Conservation (phyloP, 2,113 vertebrate genomes). For the Theristicus caerulescens region DNA sequence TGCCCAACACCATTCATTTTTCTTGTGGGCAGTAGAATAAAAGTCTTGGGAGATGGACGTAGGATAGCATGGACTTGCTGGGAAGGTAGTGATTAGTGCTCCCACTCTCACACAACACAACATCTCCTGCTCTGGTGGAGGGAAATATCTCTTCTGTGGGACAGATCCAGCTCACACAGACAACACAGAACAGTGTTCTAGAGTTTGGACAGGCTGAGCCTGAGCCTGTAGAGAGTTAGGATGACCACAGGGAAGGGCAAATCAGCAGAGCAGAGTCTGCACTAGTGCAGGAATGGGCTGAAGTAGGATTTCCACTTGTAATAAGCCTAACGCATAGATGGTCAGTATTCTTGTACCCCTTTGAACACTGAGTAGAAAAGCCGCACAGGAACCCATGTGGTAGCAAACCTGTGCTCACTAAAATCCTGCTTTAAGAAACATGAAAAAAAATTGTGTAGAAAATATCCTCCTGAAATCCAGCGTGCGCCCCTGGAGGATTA, state of each 20-base stretch:
- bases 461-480: not conserved
- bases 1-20: not conserved
- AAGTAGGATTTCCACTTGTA: not conserved
- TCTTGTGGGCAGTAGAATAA: not conserved
- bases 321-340: not conserved
- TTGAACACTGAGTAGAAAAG: not conserved
- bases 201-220: not conserved
- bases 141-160: not conserved
- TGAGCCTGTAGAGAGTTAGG: not conserved
- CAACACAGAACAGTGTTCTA: not conserved
- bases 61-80: not conserved
- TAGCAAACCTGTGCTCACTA: not conserved
- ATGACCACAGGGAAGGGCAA: not conserved
- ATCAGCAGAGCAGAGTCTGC: not conserved
- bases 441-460: not conserved
- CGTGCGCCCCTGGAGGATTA: not conserved
- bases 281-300: not conserved
- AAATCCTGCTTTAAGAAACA: not conserved
- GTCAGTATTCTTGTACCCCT: not conserved
- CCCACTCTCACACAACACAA: not conserved
- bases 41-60: not conserved
- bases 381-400: not conserved
- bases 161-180: not conserved
- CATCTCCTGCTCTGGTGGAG: not conserved
- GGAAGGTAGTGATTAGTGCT: not conserved